Evolutionary conservation across 2,113 vertebrate genomes (phyloP), one percentile per base, ranked within the genome.

Genomic region (Myocastor coypus): DNA sequence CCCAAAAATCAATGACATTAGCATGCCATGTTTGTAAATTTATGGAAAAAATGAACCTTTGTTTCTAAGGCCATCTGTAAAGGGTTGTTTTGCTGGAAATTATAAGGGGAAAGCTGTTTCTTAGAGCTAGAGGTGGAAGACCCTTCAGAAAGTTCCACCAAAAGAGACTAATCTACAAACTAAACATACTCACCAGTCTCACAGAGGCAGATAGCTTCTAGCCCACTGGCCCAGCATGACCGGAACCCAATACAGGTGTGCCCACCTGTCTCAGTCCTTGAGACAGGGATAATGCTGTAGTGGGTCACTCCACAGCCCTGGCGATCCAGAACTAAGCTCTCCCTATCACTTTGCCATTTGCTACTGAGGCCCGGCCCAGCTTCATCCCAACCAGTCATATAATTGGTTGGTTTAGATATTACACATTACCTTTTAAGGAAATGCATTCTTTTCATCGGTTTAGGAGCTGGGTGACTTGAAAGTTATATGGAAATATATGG

Each of bases 401-500:
- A 75, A 75, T 32, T 59, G 84, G 40, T 91, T 40, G 80, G 50
- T 73, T 85, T 68, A 71, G 83, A 84, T 61, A 87, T 91, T 73
- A 94, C 52, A 34, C 52, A 34, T 57, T 84, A 6, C 42, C 50
- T 77, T 91, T 87, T 88, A 64, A 34, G 92, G 92, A 92, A 84
- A 64, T 37, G 2, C 55, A 82, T 57, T 77, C 42, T 7, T 16
- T 24, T 0, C 28, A 59, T 69, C 40, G 75, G 59, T 92, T 77
- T 77, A 81, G 69, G 73, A 94, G 89, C 63, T 50, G 52, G 64
- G 63, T 73, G 80, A 77, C 28, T 42, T 3, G 73, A 81, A 84
- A 78, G 63, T 16, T 57, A 10, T 12, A 90, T 96, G 96, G 63
- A 95, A 97, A 94, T 97, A 0, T 66, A 87, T 94, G 87, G 4